Percentiles rank a stretch among this genome's conserved stretches.
These are phyloP conservation scores for Zaprionus inermis DNA, from an alignment of 1,140 invertebrate species.

Conservation along the genomic window DNA sequence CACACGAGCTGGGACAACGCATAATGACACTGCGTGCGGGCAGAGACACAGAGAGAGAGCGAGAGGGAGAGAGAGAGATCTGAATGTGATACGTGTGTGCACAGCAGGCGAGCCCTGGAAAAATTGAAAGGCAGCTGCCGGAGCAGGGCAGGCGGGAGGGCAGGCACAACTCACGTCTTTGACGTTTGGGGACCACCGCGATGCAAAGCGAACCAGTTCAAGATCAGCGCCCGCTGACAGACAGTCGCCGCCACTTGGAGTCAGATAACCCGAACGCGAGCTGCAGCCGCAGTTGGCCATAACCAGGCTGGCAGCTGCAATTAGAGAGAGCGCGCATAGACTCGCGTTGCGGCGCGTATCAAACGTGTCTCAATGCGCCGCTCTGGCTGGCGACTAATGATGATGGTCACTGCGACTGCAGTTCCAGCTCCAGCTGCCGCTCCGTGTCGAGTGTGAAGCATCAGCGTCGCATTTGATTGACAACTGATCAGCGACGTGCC, in stretches of 20 bases:
- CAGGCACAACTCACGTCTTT: neutral
- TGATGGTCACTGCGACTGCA: slow-evolving; percentile 48
- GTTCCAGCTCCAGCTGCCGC: neutral
- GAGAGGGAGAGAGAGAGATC: slow-evolving; percentile 25
- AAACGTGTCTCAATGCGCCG: slow-evolving; percentile 73
- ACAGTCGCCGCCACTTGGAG: slow-evolving; percentile 13
- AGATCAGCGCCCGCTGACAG: slow-evolving; percentile 71
- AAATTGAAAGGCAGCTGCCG: slow-evolving; percentile 58
- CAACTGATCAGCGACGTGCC: slow-evolving; percentile 68
- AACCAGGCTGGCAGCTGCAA: slow-evolving; percentile 57
- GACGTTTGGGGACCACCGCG: slow-evolving; percentile 66
- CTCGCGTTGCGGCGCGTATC: slow-evolving; percentile 57
- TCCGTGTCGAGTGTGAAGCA: slow-evolving; percentile 69
- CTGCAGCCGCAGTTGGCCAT: slow-evolving; percentile 24
- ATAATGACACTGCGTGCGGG: slow-evolving; percentile 67
- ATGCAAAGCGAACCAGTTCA: slow-evolving; percentile 67
- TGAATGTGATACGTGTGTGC: slow-evolving; percentile 7
- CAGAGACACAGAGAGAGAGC: slow-evolving; percentile 7
- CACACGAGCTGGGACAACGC: slow-evolving; percentile 43
- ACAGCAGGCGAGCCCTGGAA: slow-evolving; percentile 64
- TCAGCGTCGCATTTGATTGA: slow-evolving; percentile 75
- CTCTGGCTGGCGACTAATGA: slow-evolving; percentile 74
- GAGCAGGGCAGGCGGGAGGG: neutral
- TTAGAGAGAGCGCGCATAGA: slow-evolving; percentile 17
- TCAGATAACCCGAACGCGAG: slow-evolving; percentile 22